Base-by-base conservation (phyloP, 1,140 invertebrate species). In the Trichoplusia ni region DNA sequence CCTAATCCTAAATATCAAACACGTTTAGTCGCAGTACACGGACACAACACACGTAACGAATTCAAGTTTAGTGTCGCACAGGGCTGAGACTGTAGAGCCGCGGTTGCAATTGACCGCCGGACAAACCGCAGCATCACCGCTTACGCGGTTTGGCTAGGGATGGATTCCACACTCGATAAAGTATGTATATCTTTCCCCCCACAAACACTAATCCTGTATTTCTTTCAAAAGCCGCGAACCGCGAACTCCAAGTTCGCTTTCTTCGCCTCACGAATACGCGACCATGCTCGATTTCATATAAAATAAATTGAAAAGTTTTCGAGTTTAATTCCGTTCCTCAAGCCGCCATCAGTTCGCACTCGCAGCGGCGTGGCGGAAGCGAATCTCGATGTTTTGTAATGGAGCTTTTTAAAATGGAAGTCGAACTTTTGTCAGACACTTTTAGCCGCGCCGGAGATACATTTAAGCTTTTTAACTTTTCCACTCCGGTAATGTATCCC, bases 381-480 rank as follows among this genome's bases (percentile, higher is more conserved):
- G 86, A 86, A 89, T 89, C 88, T 82, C 86, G 84, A 90, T 90
- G 88, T 89, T 89, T 89, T 88, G 88, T 88, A 90, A 90, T 90
- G 86, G 86, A 89, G 86, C 88, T 90, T 89, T 90, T 90, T 90
- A 90, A 89, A 90, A 90, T 90, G 86, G 82, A 89, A 90, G 84
- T 86, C 88, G 85, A 90, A 90, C 86, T 90, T 90, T 90, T 90
- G 88, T 90, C 86, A 87, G 88, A 89, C 86, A 89, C 88, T 90
- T 90, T 89, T 88, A 89, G 88, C 86, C 85, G 81, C 79, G 81
- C 79, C 82, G 77, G 84, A 84, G 86, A 90, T 90, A 90, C 88
- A 90, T 90, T 90, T 90, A 90, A 89, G 88, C 88, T 90, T 90
- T 90, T 90, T 89, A 90, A 90, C 88, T 90, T 90, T 90, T 89